A percentile compares a stretch with the other conserved stretches of the same genome.
Evolutionary conservation across 2,888 invertebrate genomes (phyloP).

Genomic region (Synanthedon andrenaeformis): DNA sequence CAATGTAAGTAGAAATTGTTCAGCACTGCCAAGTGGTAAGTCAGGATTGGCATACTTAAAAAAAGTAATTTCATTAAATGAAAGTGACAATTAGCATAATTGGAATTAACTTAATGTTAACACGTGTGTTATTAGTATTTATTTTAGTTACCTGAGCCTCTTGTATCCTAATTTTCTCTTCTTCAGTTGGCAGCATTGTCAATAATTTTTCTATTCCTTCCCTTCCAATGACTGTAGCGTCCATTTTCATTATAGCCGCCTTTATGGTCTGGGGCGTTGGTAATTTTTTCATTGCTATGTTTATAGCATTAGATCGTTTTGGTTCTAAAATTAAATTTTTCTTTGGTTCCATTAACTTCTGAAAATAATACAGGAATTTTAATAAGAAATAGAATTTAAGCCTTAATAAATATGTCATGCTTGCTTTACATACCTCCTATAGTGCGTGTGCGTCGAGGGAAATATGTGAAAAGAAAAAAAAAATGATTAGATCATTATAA

Average conservation of each 20-base stretch:
- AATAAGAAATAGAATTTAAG: not conserved
- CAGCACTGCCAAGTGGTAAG: constrained; percentile 93
- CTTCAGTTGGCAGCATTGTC: constrained; percentile 97
- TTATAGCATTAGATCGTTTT: constrained; percentile 98
- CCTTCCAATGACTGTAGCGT: constrained; percentile 96
- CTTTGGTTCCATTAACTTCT: constrained; percentile 65
- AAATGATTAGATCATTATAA: not conserved
- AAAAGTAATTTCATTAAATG: not conserved
- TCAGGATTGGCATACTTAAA: constrained; percentile 85
- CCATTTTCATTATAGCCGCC: constrained; percentile 99
- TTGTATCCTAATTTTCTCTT: constrained; percentile 94
- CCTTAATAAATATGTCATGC: not conserved
- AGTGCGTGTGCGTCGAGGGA: constrained; percentile 1
- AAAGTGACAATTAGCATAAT: not conserved
- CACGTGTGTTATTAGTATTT: not conserved
- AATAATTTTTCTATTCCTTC: constrained; percentile 98
- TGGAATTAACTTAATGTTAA: not conserved
- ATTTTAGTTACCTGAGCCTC: constrained; percentile 81
- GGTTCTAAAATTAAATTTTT: constrained; percentile 87
- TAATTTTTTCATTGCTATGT: constrained; percentile 98
- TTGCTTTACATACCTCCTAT: constrained; percentile 36
- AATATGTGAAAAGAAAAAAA: constrained; percentile 25
- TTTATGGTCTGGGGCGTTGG: constrained; percentile 98
- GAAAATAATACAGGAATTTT: constrained; percentile 6
- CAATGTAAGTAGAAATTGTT: constrained; percentile 97